Conservation (phyloP, 2,797 vertebrate species). For the Margarornis squamiger region DNA sequence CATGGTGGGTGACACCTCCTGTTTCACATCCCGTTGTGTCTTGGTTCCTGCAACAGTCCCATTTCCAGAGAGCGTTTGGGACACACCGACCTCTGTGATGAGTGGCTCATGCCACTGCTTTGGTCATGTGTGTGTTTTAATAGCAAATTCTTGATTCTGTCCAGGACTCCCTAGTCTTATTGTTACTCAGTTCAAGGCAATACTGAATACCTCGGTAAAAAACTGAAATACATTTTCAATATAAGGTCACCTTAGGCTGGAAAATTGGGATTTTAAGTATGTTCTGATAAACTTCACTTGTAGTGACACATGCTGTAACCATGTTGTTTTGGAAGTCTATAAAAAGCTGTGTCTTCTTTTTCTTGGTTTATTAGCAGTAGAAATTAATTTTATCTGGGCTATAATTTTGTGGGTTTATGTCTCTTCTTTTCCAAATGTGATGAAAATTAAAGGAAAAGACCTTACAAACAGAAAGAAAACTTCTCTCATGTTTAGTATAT, state of each 20-base stretch:
- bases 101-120: rapidly evolving
- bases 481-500: neutral
- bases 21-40: no score
- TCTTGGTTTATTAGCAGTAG: neutral
- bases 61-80: neutral
- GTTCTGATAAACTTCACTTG: neutral
- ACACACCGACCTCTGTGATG: rapidly evolving
- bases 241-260: neutral
- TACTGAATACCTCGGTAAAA: rapidly evolving
- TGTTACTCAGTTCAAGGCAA: neutral
- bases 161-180: neutral
- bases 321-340: neutral
- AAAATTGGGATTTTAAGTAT: neutral
- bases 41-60: neutral
- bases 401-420: neutral
- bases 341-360: neutral
- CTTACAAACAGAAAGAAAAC: neutral
- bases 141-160: neutral
- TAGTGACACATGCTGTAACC: neutral
- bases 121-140: rapidly evolving
- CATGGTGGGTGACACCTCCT: no score
- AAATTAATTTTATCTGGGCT: neutral
- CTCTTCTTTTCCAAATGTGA: neutral
- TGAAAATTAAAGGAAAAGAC: neutral
- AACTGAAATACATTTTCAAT: neutral